Evolutionary conservation across 1,140 invertebrate genomes (phyloP).

Genomic region (Frieseomelitta varia): DNA sequence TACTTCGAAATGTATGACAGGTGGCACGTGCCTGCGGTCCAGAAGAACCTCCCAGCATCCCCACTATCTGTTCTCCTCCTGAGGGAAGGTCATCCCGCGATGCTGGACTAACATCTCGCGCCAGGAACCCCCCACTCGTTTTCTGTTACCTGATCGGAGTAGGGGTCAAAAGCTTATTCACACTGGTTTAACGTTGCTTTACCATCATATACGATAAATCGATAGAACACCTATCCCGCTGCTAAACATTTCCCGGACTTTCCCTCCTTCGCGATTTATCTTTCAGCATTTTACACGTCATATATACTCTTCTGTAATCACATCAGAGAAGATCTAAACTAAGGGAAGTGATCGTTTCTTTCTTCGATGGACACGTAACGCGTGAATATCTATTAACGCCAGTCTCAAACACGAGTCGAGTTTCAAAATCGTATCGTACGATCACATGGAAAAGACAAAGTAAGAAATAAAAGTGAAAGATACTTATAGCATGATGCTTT

Average conservation of each 20-base stretch:
- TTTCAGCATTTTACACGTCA: not conserved
- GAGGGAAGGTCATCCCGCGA: slow-evolving; percentile 64
- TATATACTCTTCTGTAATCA: not conserved
- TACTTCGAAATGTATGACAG: slow-evolving; percentile 71
- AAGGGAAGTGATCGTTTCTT: too few relatives aligned
- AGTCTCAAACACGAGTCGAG: not conserved
- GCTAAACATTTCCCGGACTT: not conserved
- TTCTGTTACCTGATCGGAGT: slow-evolving; percentile 54
- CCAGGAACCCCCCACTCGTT: slow-evolving; percentile 48
- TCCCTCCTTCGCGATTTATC: not conserved
- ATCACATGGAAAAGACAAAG: not conserved
- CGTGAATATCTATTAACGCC: too few relatives aligned
- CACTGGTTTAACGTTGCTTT: slow-evolving; percentile 57
- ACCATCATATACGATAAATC: slow-evolving; percentile 50
- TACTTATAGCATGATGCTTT: too few relatives aligned
- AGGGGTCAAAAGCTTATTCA: slow-evolving; percentile 60
- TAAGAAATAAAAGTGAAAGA: too few relatives aligned
- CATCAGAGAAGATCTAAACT: too few relatives aligned
- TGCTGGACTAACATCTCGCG: slow-evolving; percentile 59
- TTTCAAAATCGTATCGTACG: not conserved
- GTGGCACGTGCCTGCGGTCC: slow-evolving; percentile 72
- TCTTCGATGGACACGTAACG: not conserved
- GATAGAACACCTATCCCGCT: slow-evolving; percentile 23
- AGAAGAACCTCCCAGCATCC: slow-evolving; percentile 68
- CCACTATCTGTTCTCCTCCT: slow-evolving; percentile 52